These are phyloP conservation scores for Tetropium fuscum DNA, from an alignment of 2,888 invertebrate species.

Conservation along the genomic window DNA sequence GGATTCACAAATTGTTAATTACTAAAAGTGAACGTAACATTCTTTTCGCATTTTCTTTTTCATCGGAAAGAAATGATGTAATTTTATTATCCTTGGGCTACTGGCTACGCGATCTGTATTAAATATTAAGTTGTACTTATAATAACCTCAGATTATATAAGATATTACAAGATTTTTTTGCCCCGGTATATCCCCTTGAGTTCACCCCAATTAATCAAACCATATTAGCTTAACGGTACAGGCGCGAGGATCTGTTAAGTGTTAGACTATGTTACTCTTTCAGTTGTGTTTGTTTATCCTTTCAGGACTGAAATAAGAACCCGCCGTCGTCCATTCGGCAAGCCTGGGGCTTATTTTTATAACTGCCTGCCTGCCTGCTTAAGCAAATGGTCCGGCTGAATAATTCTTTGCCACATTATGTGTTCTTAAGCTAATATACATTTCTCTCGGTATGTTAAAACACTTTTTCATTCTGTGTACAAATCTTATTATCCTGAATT, in stretches of 20 bases:
- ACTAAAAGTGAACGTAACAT: too few relatives aligned
- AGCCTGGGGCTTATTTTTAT: conserved; percentile 40
- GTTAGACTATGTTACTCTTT: conserved; percentile 43
- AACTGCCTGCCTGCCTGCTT: conserved; percentile 38
- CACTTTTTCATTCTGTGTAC: conserved; percentile 9
- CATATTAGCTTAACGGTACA: conserved; percentile 25
- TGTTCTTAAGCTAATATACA: conserved; percentile 34
- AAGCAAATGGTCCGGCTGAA: conserved; percentile 40
- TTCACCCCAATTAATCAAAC: conserved; percentile 29
- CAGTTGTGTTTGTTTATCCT: conserved; percentile 42
- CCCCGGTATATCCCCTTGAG: conserved; percentile 2
- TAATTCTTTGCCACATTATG: conserved; percentile 41
- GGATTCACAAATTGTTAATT: too few relatives aligned
- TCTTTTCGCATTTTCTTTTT: too few relatives aligned
- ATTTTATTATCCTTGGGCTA: too few relatives aligned
- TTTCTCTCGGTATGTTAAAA: conserved; percentile 29
- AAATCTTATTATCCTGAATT: conserved; percentile 19
- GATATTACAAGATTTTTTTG: conserved; percentile 12
- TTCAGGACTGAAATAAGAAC: conserved; percentile 42
- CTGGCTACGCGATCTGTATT: too few relatives aligned
- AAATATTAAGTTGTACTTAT: too few relatives aligned
- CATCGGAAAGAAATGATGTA: too few relatives aligned
- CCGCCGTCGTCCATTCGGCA: conserved; percentile 31
- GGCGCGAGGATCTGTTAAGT: conserved; percentile 39
- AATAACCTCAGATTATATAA: too few relatives aligned